Evolutionary conservation across 2,797 vertebrate species (phyloP), one percentile per base, ranked within the genome.

Genomic region (Tapirus indicus): DNA sequence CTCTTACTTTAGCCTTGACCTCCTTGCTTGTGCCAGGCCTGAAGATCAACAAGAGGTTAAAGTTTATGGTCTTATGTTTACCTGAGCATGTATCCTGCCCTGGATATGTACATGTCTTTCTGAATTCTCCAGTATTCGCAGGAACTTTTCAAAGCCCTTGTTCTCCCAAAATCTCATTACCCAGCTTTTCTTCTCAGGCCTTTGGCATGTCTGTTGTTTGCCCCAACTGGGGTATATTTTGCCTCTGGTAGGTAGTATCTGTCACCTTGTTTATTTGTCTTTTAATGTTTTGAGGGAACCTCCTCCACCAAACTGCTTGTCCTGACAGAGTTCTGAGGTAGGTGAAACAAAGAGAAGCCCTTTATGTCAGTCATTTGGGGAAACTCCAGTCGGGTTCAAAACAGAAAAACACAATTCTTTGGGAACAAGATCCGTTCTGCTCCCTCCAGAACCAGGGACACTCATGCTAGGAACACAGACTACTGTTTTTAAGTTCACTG

Each of bases 291-390:
- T 32, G 2, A 11, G 44, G 1, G 12, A 68, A 35, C n/a, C n/a
- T 83, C 25, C 21, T 92, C 68, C 9, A 23, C 10, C 1, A 3
- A 84, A 88, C 56, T 86, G 56, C 72, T 94, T 90, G 56, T 58
- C 9, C 29, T 94, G 18, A 29, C 77, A 79, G 12, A 54, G 13
- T 91, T 88, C 54, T 49, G 14, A 80, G 88, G 27, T 78, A 79
- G 12, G 1, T 60, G n/a, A 90, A 90, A 92, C 71, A 47, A 38
- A 29, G 13, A 72, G 32, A 74, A 94, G 5, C 41, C 66, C 25
- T 21, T 93, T 94, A 17, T 32, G 12, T 97, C 38, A 90, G 47
- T 95, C 41, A 75, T 95, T 92, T 80, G 20, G 21, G 72, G n/a
- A 74, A 79, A 94, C 10, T 74, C 17, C 25, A 87, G 38, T 79